Base-by-base conservation (phyloP, 2,888 invertebrate species). In the Trichopoda pennipes region DNA sequence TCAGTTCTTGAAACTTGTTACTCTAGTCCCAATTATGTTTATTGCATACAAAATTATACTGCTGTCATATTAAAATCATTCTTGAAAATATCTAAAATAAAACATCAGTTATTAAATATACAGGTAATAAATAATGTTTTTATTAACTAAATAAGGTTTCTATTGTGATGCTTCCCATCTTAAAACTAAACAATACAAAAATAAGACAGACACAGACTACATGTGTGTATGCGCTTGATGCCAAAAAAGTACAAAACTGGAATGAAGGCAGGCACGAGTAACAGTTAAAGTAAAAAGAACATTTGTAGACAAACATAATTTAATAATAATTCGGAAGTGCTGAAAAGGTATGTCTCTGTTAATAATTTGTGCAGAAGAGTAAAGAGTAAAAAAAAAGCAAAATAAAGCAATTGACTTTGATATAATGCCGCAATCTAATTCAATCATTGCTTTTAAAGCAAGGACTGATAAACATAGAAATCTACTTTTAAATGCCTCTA, bases 301-400 rank as follows among this genome's bases (percentile, higher is more conserved):
- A 69, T 69, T 17, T 44, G n/a, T n/a, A 69, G 35, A 42, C 66
- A 68, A 66, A 82, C 70, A 79, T 76, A 79, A 72, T 76, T 79
- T 79, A 72, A 72, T 79, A 82, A 82, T 82, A 79, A 82, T 79
- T 82, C 82, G 82, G 82, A 82, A 82, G 82, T 82, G 82, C 75
- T 82, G 82, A 82, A 68, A 79, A 72, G 61, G 68, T 70, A 76
- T 79, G 75, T 82, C 82, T 72, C 42, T 72, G 60, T 75, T 82
- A 55, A 70, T 58, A 76, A 66, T 70, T 76, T 66, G 66, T 38
- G 21, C 2, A 47, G 68, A 61, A 70, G 44, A 63, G 21, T 28
- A 19, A 44, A 70, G 6, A 28, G 6, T 28, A 6, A 28, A 28
- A 28, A 28, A 1, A 28, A 8, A 28, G 8, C 28, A 28, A 2